These are phyloP conservation scores for Lethenteron reissneri DNA, from an alignment of 2,113 vertebrate genomes.

Conservation along the genomic window DNA sequence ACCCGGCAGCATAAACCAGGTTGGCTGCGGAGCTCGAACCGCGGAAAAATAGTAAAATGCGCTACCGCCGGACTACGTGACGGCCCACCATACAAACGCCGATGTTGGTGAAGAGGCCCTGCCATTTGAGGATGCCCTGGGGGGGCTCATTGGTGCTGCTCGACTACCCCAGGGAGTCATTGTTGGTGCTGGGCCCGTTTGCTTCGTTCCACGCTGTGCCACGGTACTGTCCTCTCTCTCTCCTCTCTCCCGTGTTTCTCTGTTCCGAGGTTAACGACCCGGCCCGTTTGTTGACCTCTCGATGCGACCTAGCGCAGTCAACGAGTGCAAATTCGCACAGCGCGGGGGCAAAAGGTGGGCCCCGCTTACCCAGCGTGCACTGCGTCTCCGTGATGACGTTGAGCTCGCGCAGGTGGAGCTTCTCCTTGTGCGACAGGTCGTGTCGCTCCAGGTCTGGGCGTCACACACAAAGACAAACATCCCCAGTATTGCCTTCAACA, in stretches of 20 bases:
- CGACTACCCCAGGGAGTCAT: too few species aligned
- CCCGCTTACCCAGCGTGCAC: conserved; percentile 61
- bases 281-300: neutral
- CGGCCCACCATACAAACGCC: too few species aligned
- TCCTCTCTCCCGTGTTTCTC: neutral
- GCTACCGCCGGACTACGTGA: too few species aligned
- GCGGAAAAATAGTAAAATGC: too few species aligned
- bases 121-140: too few species aligned
- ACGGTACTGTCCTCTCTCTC: neutral
- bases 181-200: neutral
- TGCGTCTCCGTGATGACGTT: conserved; percentile 97
- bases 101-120: too few species aligned
- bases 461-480: conserved; percentile 11
- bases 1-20: too few species aligned
- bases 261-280: neutral
- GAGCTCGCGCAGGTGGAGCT: conserved; percentile 75
- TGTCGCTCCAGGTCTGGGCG: conserved; percentile 79
- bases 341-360: neutral
- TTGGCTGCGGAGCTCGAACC: too few species aligned
- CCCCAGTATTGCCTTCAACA: neutral
- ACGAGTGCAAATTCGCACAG: neutral
- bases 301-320: neutral
- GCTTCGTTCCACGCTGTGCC: neutral
- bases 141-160: too few species aligned
- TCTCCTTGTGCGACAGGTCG: conserved; percentile 92